Evolutionary conservation across 2,888 invertebrate species (phyloP), one percentile per base, ranked within the genome.

Genomic region (Taenaris catops): DNA sequence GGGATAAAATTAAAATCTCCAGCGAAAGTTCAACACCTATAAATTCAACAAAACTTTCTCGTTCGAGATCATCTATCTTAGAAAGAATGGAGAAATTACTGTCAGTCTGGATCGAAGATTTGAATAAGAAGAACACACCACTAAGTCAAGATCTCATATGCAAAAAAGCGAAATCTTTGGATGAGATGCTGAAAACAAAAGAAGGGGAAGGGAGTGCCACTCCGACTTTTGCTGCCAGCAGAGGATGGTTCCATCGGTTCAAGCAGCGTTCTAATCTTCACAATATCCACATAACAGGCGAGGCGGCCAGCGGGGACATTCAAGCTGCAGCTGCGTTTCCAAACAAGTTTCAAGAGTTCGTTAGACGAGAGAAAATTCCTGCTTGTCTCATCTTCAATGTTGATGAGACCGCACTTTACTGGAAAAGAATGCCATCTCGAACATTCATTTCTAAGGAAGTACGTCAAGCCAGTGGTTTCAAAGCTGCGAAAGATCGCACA

Each of bases 401-500:
- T 46, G 47, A 46, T 25, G 46, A 51, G 47, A 51, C 45, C 37
- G 41, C 40, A 34, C 43, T 48, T 28, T 48, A 48, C 46, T 53
- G 49, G 47, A 48, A 51, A 38, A 46, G 41, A 44, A 47, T 51
- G 42, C 43, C 48, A 25, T 45, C 43, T 38, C 46, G 42, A 43
- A 46, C 44, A 44, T 51, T 43, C 40, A 46, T 48, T 44, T 46
- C 48, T 43, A 44, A 48, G 49, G 42, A 35, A 38, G 48, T 46
- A 44, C 47, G 41, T 34, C 44, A 38, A 26, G 31, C 43, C 6
- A 38, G 40, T 39, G 44, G 44, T 38, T 47, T 46, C 44, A 49
- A 46, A 42, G 41, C 48, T 39, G 46, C 45, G 44, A 48, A 51
- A 27, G 46, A 51, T 44, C 48, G 48, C 43, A 46, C 47, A 40